Base-by-base conservation (phyloP, 2,797 vertebrate genomes). In the Oreochromis mossambicus region DNA sequence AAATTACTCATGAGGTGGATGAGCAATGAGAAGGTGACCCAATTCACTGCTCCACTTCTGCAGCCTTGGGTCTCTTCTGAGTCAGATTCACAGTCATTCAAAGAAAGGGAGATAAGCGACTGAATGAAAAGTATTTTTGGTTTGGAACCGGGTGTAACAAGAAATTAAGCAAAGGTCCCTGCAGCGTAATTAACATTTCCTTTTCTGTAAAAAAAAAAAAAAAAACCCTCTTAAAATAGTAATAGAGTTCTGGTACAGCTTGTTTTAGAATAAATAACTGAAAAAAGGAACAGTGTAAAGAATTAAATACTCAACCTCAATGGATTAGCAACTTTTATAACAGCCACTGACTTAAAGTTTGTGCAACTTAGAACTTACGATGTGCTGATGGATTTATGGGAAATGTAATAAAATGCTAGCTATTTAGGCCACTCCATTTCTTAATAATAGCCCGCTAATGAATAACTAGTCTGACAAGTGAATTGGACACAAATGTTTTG, bases 1-100 rank as follows among this genome's bases (percentile, higher is more conserved):
- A 88, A 93, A 94, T 95, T 92, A 92, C 90, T 94, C 84, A 92
- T 91, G 90, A 94, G 83, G 75, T 82, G 89, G 86, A 90, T 52
- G 26, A 83, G 55, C 19, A 36, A 43, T 56, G 83, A 90, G 88
- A 93, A 91, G 85, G 79, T 91, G 93, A 95, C 92, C 93, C 89
- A 90, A 68, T 95, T 94, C 89, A 86, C 87, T 89, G 92, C 61
- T 92, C 88, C 86, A 92, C 5, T 92, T 89, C 87, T 81, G 83
- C 61, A 83, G 88, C 86, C 86, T 82, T 58, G 7, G 5, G 77
- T 80, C 80, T 88, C 88, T 13, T 58, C 79, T 81, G 79, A 82
- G 68, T 85, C 77, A 78, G 9, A 87, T 63, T 66, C 54, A 50
- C 66, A 76, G 82, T 78, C 83, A 82, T 43, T 88, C 83, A 85